Base-by-base conservation (phyloP, 2,113 vertebrate species). In the Pimephales promelas region DNA sequence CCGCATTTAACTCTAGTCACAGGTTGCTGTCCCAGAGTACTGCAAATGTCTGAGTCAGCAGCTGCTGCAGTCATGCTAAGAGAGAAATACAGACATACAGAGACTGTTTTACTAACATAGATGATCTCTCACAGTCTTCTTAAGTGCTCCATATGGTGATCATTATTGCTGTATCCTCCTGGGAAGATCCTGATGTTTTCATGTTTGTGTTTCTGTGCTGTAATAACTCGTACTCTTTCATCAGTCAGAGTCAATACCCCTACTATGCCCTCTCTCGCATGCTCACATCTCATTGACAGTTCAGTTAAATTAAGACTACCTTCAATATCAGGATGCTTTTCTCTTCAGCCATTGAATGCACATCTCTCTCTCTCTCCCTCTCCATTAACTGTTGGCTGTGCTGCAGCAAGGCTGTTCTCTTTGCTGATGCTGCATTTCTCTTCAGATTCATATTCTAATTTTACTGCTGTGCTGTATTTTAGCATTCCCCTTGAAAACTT, bases 371-470 rank as follows among this genome's bases (percentile, higher is more conserved):
- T 10, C 36, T 70, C 64, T 28, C 10, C 26, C 2, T 82, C 54
- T 28, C 20, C 28, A 61, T 59, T 71, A 36, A 26, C 72, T 5
- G 18, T 68, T 40, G 74, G 31, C 84, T 77, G 85, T 72, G 16
- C 87, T 84, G 86, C 86, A 82, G 79, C 86, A 86, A 82, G 59
- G 83, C 64, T n/a, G 40, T 45, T 16, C 1, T 56, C 4, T 86
- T 82, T 88, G 87, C 90, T 89, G 76, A 83, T 61, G 68, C 52
- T 26, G 81, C 49, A 28, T 73, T 84, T 84, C 68, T 52, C 34
- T 20, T 75, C 86, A 86, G 34, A 83, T 79, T 83, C 45, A 68
- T 89, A 76, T 88, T 89, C 72, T 83, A 88, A 89, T 91, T 87
- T 77, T 76, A 81, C 85, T 87, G 83, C 56, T 77, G 36, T 20